Evolutionary conservation across 2,888 invertebrate genomes (phyloP).

Genomic region (Boloria euphrosyne): DNA sequence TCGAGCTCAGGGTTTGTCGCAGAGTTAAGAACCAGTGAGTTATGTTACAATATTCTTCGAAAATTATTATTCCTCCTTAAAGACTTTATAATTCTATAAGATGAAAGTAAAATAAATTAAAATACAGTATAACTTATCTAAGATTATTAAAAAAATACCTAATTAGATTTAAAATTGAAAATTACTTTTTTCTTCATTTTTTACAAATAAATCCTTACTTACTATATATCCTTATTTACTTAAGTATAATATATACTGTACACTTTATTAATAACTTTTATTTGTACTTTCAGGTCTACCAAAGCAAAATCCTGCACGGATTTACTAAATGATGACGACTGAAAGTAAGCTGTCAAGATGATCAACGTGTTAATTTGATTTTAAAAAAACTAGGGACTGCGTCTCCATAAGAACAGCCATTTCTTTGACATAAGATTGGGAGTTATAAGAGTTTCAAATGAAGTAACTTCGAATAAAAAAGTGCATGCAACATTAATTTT

Average conservation of each 20-base stretch:
- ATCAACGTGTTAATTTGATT: constrained; percentile 4
- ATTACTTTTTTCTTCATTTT: no score
- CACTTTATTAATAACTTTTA: not conserved
- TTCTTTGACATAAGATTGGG: not conserved
- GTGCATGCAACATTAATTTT: constrained; percentile 14
- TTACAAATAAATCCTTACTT: no score
- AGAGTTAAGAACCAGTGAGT: constrained; percentile 79
- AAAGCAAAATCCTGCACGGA: constrained; percentile 90
- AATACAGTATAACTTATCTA: no score
- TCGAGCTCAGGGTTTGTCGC: constrained; percentile 88
- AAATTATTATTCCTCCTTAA: not conserved
- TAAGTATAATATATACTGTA: no score
- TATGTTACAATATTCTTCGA: not conserved
- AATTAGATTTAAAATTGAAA: no score
- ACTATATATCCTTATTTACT: no score
- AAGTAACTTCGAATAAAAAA: not conserved
- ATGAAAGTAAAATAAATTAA: no score
- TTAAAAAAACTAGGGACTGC: not conserved
- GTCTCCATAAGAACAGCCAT: not conserved
- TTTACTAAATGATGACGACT: constrained; percentile 84
- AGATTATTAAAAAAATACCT: no score
- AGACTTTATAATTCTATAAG: not conserved
- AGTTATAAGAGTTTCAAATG: not conserved
- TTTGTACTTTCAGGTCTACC: constrained; percentile 80
- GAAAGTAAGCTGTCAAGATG: constrained; percentile 45